Conservation (phyloP, 2,113 vertebrate species). For the Callipepla squamata region DNA sequence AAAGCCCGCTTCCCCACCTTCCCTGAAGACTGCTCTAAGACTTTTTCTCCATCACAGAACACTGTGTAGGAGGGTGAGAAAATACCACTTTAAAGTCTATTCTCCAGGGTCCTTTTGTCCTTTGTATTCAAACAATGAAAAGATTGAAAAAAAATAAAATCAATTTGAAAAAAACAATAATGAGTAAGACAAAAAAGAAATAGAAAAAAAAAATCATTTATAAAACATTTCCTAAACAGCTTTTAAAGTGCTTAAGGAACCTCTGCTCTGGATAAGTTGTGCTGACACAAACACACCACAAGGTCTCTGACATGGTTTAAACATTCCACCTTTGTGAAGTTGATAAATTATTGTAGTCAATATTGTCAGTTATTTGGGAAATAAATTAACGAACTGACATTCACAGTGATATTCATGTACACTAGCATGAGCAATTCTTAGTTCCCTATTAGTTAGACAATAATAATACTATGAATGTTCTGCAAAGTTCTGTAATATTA, state of each 20-base stretch:
- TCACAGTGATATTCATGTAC: background rate
- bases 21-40: background rate
- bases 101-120: constrained; percentile 13
- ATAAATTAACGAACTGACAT: background rate
- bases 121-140: constrained; percentile 44
- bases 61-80: constrained; percentile 35
- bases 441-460: background rate
- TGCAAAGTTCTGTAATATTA: background rate
- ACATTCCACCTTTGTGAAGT: background rate
- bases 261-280: background rate
- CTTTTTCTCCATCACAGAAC: background rate
- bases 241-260: background rate
- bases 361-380: background rate
- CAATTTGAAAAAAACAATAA: background rate
- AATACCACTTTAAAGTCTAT: constrained; percentile 32
- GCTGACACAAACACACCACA: background rate
- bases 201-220: background rate
- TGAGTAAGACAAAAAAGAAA: background rate
- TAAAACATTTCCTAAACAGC: background rate
- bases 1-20: background rate
- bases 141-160: background rate
- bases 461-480: background rate
- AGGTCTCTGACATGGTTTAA: background rate
- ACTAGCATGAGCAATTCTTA: background rate
- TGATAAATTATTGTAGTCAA: background rate